Conservation (phyloP, 1,140 invertebrate genomes). For the Drosophila takahashii region DNA sequence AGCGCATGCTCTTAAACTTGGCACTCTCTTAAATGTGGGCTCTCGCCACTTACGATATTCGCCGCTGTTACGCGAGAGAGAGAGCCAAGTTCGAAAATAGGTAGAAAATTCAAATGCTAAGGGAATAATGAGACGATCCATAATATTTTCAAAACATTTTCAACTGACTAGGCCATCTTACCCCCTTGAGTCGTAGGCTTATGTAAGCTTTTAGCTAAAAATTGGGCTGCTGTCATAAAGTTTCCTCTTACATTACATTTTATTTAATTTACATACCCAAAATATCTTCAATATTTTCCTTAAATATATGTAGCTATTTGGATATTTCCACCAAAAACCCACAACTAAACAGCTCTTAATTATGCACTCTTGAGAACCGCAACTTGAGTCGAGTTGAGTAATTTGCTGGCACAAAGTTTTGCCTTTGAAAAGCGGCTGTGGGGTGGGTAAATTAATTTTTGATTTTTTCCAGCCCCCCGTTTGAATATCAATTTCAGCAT, state of each 20-base stretch:
- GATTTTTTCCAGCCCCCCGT: constrained; percentile 3
- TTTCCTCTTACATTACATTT: neutral
- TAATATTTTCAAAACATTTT: constrained; percentile 69
- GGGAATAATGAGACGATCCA: constrained; percentile 6
- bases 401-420: constrained; percentile 1
- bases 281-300: neutral
- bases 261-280: too few species aligned
- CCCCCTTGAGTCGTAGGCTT: constrained; percentile 32
- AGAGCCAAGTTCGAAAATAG: constrained; percentile 39
- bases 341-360: constrained; percentile 11
- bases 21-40: constrained; percentile 55
- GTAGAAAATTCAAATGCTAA: neutral
- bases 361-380: constrained; percentile 3
- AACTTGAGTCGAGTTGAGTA: constrained; percentile 1
- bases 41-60: constrained; percentile 62
- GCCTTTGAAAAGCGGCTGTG: neutral
- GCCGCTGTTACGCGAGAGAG: constrained; percentile 32
- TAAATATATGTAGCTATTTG: neutral
- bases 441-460: constrained; percentile 31
- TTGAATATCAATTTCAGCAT: constrained; percentile 13
- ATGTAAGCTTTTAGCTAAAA: constrained; percentile 38
- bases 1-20: constrained; percentile 60
- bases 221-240: constrained; percentile 36
- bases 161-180: constrained; percentile 57
- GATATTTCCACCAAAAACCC: neutral